Conservation (phyloP, 2,113 vertebrate genomes). For the Tragelaphus imberbis region DNA sequence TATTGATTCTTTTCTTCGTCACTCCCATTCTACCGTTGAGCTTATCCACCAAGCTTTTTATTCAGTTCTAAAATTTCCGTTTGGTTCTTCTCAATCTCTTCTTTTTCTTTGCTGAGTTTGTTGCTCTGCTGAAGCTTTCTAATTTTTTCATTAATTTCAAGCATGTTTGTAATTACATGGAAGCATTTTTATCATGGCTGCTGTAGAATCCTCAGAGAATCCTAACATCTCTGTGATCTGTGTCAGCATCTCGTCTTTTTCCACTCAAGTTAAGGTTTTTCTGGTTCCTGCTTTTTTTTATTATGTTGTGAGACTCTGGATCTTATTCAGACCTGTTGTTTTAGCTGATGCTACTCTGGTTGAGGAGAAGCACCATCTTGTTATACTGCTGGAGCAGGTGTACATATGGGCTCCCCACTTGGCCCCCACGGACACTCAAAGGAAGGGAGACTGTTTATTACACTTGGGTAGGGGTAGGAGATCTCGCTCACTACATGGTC, state of each 20-base stretch:
- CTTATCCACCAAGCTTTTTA: neutral
- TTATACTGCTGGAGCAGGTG: neutral
- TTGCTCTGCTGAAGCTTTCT: neutral
- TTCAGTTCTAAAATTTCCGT: neutral
- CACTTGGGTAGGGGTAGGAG: neutral
- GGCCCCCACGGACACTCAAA: neutral
- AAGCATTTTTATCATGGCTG: neutral
- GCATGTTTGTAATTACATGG: neutral
- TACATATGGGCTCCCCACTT: neutral
- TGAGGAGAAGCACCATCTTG: neutral
- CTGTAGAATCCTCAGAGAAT: neutral
- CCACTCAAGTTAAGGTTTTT: neutral
- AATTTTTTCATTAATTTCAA: neutral
- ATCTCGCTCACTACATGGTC: neutral
- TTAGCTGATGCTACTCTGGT: neutral
- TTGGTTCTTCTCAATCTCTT: neutral
- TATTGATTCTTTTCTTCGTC: neutral
- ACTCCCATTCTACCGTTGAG: neutral
- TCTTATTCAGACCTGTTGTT: neutral
- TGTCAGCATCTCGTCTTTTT: neutral
- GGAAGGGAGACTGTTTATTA: neutral
- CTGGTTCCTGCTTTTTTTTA: neutral
- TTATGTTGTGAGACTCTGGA: neutral
- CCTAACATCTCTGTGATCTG: neutral
- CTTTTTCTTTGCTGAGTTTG: neutral